Base-by-base conservation (phyloP, 2,888 invertebrate genomes). In the Scaptomyza flava region DNA sequence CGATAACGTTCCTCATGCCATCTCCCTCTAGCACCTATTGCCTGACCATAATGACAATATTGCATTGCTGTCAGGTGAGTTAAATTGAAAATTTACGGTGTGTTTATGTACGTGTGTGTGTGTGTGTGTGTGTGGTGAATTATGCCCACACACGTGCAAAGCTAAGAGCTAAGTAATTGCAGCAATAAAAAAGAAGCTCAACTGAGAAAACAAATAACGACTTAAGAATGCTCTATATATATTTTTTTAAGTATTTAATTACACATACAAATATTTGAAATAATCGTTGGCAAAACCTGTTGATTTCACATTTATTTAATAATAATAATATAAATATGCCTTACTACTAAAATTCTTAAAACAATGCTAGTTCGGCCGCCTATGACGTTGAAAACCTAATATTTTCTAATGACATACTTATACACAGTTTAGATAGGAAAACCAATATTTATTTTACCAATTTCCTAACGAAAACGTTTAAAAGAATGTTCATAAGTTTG, bases 41-140 rank as follows among this genome's bases (percentile, higher is more conserved):
- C 20, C 31, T 38, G n/a, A n/a, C 7, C 41, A 50, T 80, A 80
- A 81, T 84, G 82, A 85, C 77, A 81, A 79, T 85, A 81, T 81
- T 81, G 77, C 73, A 45, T 47, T 20, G 14, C 34, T 33, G 58
- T 56, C 77, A 77, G 72, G 63, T 64, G 66, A 68, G 68, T 42
- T 41, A 66, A 48, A 68, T 71, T 53, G 47, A 58, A 74, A 72
- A 63, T 65, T 54, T 57, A 69, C 67, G 66, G 65, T 8, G 41
- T 41, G 17, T 17, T 8, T 41, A n/a, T n/a, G n/a, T n/a, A n/a
- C n/a, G 8, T 38, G 17, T 41, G 17, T 17, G 14, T 31, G 14
- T 41, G 8, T 38, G 17, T 41, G 17, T 17, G 14, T 31, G 17
- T 50, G 50, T 34, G 34, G 20, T 50, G 36, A 71, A 68, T 73